phyloP scores from a whole-genome alignment of 2,797 vertebrate genomes.

The Peromyscus eremicus region DNA sequence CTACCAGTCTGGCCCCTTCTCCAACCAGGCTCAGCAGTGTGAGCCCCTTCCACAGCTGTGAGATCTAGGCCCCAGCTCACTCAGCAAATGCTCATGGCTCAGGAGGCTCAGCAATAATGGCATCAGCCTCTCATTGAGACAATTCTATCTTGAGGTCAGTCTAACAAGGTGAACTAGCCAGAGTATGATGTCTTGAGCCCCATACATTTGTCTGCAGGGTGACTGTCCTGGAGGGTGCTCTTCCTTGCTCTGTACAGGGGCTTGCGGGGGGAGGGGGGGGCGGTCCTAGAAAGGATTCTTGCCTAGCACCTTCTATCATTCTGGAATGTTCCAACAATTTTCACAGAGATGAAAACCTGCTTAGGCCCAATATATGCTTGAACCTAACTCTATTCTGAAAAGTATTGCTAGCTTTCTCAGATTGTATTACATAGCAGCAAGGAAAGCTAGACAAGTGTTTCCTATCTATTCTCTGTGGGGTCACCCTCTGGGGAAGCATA shows the following conservation, averaged over 20 bases:
- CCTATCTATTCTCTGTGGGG: neutral
- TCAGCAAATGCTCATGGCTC: neutral
- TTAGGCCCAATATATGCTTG: neutral
- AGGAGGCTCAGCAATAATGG: neutral
- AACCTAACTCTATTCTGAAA: neutral
- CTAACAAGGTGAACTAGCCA: neutral
- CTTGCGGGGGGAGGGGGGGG: neutral
- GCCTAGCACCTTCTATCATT: neutral
- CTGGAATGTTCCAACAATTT: neutral
- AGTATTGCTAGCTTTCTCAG: neutral
- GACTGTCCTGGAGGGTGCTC: neutral
- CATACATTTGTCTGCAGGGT: neutral
- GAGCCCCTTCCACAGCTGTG: neutral
- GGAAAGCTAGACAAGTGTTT: too few species aligned
- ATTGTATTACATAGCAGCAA: neutral
- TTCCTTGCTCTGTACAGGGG: neutral
- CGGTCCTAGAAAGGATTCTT: neutral
- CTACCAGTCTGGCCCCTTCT: neutral
- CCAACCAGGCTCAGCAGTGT: neutral
- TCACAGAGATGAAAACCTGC: neutral
- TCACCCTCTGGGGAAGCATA: neutral
- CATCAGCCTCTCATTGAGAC: neutral
- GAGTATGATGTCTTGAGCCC: neutral
- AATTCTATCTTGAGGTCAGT: neutral
- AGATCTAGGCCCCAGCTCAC: neutral